A percentile compares a stretch with the other conserved stretches of the same genome.
Evolutionary conservation across 2,797 vertebrate species (phyloP).

Genomic region (Melopsittacus undulatus): DNA sequence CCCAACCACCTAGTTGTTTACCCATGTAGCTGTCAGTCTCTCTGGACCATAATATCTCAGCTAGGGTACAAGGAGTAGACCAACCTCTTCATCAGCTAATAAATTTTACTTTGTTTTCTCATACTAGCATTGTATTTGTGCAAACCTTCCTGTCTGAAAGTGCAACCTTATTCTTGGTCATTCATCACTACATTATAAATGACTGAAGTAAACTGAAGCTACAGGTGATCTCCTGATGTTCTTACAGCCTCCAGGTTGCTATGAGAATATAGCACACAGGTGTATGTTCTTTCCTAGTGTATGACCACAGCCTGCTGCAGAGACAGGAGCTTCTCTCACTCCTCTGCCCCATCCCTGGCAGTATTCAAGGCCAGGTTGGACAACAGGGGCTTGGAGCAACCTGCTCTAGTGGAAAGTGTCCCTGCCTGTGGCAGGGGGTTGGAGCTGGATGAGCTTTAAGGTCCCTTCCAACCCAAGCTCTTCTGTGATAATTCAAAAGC

Average conservation of each 20-base stretch:
- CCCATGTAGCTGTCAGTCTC: neutral
- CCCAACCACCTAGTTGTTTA: neutral
- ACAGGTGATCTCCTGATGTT: neutral
- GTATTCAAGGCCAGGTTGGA: neutral
- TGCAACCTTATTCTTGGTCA: neutral
- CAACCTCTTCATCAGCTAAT: neutral
- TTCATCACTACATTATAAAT: neutral
- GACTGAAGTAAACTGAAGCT: neutral
- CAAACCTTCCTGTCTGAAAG: neutral
- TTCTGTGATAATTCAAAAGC: neutral
- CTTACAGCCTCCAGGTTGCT: neutral
- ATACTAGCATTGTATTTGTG: neutral
- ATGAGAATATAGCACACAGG: neutral
- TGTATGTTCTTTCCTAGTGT: neutral
- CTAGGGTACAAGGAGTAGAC: neutral
- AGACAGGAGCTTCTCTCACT: neutral
- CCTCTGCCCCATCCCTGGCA: neutral
- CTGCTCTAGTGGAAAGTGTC: neutral
- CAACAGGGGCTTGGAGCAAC: neutral
- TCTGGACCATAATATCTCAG: neutral
- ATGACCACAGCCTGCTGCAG: neutral
- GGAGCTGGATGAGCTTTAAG: neutral
- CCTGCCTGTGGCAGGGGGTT: neutral
- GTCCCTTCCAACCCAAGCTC: neutral
- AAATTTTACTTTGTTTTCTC: neutral